Evolutionary conservation across 2,888 invertebrate genomes (phyloP), one percentile per base, ranked within the genome.

Genomic region (Hylaea fasciaria): DNA sequence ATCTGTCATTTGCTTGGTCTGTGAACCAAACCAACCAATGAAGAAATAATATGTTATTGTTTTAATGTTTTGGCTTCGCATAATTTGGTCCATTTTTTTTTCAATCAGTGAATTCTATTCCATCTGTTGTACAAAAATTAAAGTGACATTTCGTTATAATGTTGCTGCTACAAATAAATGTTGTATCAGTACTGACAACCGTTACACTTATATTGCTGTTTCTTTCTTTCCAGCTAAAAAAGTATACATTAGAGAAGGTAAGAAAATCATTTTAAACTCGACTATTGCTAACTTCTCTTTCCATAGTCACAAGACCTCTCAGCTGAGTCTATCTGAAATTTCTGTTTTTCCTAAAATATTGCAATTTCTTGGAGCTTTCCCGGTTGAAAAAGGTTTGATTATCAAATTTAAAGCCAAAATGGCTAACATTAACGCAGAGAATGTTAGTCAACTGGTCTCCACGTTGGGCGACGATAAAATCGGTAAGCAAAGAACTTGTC

Each of bases 391-490:
- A 71, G 64, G 68, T 73, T 74, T 69, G 64, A 62, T 68, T 72
- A 75, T 74, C 65, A 69, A 58, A 74, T 70, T 75, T 73, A 48
- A 78, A 85, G 89, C 89, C 89, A 89, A 85, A 86, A 93, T 92
- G 92, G 91, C 92, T 88, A 85, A 89, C 73, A 79, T 93, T 64
- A 93, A 94, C 80, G 95, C 95, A 70, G 95, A 95, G 78, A 95
- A 89, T 80, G 90, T 91, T 69, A 87, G 82, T 71, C 83, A 95
- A 77, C 94, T 96, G 63, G 95, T 96, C 69, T 95, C 95, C 57
- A 93, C 94, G 73, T 86, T 97, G 81, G 96, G 96, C 73, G 97
- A 97, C 78, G 97, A 97, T 78, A 97, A 96, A 94, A 96, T 96
- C 83, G 97, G 97, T 97, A 93, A 94, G 93, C 89, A 70, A 45